phyloP scores from a whole-genome alignment of 2,113 vertebrate species.

The Bos taurus region DNA sequence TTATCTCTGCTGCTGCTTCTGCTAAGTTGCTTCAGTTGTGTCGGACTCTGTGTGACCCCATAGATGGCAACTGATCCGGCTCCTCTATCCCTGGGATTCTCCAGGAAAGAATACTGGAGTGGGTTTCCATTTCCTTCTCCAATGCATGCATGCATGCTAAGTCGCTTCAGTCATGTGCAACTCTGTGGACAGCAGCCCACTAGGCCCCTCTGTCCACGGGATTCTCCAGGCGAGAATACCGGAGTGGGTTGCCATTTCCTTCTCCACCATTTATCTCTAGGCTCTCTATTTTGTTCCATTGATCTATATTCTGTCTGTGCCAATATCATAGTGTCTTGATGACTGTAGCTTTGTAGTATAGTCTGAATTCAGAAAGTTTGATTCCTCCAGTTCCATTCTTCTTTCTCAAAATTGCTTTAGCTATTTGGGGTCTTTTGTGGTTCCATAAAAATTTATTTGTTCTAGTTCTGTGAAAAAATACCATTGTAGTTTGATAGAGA shows the following conservation, averaged over 20 bases:
- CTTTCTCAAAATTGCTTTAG: neutral
- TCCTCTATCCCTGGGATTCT: neutral
- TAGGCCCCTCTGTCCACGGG: neutral
- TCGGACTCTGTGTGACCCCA: neutral
- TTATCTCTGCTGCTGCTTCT: neutral
- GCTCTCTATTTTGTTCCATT: neutral
- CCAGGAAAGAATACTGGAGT: neutral
- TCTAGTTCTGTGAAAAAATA: neutral
- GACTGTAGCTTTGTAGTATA: neutral
- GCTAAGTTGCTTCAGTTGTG: rapidly evolving
- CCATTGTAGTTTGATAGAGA: neutral
- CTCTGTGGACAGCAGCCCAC: too few relatives aligned
- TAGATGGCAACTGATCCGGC: neutral
- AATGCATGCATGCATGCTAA: neutral
- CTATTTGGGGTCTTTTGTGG: neutral
- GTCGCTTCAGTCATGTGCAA: too few relatives aligned
- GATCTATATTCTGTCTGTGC: neutral
- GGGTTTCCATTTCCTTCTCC: neutral
- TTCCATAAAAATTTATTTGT: neutral
- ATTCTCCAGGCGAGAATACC: neutral
- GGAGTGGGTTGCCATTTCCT: neutral
- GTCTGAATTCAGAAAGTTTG: neutral
- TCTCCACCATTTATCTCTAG: neutral
- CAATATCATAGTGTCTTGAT: neutral
- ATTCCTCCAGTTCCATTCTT: neutral